These are phyloP conservation scores for Sparidentex hasta DNA, from an alignment of 2,797 vertebrate species.

Conservation along the genomic window DNA sequence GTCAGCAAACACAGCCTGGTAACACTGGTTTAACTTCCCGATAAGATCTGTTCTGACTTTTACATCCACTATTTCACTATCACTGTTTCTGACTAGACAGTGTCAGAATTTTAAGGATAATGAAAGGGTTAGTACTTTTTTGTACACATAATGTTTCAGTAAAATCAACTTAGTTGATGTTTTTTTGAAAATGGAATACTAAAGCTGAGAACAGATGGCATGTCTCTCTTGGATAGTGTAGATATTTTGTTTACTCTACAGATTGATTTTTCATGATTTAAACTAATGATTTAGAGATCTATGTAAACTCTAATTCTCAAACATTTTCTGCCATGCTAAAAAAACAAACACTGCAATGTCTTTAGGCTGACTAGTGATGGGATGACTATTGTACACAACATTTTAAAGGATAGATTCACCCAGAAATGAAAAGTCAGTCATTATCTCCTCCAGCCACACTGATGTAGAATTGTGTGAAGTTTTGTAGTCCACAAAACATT, in stretches of 20 bases:
- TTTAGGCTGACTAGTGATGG: too few species aligned
- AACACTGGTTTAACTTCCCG: slow-evolving; percentile 5
- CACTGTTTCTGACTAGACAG: neutral
- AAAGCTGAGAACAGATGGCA: too few species aligned
- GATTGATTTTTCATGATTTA: neutral
- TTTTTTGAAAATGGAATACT: neutral
- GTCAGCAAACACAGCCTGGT: neutral
- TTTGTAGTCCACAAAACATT: too few species aligned
- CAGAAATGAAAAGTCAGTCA: too few species aligned
- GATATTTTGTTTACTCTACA: too few species aligned
- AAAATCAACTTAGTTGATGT: neutral
- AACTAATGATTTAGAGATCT: neutral
- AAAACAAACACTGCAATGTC: neutral
- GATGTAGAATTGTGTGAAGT: too few species aligned
- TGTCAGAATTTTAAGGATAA: neutral
- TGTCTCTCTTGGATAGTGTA: neutral
- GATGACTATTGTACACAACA: too few species aligned
- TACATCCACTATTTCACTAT: neutral
- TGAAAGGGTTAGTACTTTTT: neutral
- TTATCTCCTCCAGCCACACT: too few species aligned
- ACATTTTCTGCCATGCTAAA: neutral
- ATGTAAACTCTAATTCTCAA: neutral
- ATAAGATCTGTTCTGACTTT: neutral
- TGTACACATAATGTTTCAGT: neutral
- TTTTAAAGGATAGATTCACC: too few species aligned